Evolutionary conservation across 2,888 invertebrate genomes (phyloP).

Genomic region (Vanessa cardui): DNA sequence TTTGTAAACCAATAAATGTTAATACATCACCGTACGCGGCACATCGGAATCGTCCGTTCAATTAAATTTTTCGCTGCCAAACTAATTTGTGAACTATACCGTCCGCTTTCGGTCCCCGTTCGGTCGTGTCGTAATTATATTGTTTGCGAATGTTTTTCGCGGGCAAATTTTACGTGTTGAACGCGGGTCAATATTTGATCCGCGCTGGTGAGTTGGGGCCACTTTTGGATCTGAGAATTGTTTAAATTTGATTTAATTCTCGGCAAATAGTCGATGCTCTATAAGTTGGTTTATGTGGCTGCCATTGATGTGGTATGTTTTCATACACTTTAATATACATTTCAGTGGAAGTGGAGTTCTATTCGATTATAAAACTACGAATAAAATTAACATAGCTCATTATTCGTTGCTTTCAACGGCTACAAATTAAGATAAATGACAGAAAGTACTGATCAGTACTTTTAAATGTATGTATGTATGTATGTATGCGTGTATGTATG

Average conservation of each 20-base stretch:
- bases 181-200: constrained; percentile 77
- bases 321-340: too few relatives aligned
- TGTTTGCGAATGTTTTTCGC: constrained; percentile 76
- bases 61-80: constrained; percentile 74
- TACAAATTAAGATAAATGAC: too few relatives aligned
- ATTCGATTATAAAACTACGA: too few relatives aligned
- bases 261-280: constrained; percentile 29
- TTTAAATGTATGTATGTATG: too few relatives aligned
- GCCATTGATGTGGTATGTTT: neutral
- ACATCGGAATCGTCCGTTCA: constrained; percentile 59
- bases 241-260: constrained; percentile 59
- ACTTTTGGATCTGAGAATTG: constrained; percentile 55
- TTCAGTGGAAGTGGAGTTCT: too few relatives aligned
- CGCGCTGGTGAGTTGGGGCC: constrained; percentile 50
- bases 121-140: constrained; percentile 66
- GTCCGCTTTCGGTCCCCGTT: constrained; percentile 61
- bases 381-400: too few relatives aligned
- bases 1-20: constrained; percentile 81
- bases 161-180: constrained; percentile 73
- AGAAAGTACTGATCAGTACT: too few relatives aligned
- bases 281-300: neutral
- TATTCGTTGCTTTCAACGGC: too few relatives aligned
- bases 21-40: constrained; percentile 67
- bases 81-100: constrained; percentile 78
- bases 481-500: too few relatives aligned